Percentiles rank a stretch among this genome's conserved stretches.
Conservation (phyloP, 2,888 invertebrate genomes). For the Conus canariensis region DNA sequence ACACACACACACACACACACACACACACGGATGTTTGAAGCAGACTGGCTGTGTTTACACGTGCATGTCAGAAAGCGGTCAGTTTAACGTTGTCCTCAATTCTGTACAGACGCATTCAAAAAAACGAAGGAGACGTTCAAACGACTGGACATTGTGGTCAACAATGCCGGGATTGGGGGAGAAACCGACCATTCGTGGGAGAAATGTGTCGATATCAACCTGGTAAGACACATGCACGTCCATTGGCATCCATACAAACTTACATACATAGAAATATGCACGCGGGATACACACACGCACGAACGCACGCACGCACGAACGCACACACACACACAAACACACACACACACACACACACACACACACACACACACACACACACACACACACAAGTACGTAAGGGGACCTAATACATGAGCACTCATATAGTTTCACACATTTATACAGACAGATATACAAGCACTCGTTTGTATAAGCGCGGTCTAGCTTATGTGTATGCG, state of each 20-base stretch:
- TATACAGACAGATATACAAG: not conserved
- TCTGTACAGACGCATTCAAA: conserved; percentile 51
- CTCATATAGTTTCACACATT: not conserved
- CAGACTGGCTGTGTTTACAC: too few relatives aligned
- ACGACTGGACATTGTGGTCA: conserved; percentile 87
- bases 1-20: conserved; percentile 10
- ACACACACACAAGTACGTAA: too few relatives aligned
- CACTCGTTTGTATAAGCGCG: not conserved
- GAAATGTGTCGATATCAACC: conserved; percentile 80
- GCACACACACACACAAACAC: not conserved
- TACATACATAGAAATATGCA: not conserved
- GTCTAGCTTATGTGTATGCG: too few relatives aligned
- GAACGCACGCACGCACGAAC: not conserved
- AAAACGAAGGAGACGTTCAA: conserved; percentile 83
- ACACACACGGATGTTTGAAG: not conserved
- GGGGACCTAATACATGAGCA: not conserved
- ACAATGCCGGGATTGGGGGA: conserved; percentile 85
- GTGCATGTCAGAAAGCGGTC: too few relatives aligned
- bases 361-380: too few relatives aligned
- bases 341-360: not conserved
- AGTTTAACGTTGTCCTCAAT: too few relatives aligned
- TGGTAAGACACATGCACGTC: conserved; percentile 79
- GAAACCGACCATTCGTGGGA: conserved; percentile 63
- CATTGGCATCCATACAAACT: not conserved
- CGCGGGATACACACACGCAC: not conserved